Conservation (phyloP, 2,113 vertebrate genomes). For the Pantherophis guttatus region DNA sequence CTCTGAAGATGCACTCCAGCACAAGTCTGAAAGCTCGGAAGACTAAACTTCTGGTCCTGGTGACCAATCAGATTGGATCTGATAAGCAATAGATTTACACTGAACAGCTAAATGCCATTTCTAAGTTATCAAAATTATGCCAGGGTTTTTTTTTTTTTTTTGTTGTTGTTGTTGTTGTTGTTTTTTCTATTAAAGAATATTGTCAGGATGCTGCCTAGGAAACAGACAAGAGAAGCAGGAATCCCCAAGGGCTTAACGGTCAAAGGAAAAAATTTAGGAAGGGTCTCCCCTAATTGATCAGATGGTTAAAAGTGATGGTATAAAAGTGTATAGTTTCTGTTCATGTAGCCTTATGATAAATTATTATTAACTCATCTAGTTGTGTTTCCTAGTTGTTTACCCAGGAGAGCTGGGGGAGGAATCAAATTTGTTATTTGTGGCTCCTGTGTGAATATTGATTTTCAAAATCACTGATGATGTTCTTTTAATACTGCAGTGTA, state of each 20-base stretch:
- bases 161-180: background rate
- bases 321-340: background rate
- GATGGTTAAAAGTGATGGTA: background rate
- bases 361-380: background rate
- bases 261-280: background rate
- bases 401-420: background rate
- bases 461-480: constrained; percentile 27
- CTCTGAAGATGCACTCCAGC: background rate
- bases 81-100: background rate
- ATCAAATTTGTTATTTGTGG: background rate
- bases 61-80: background rate
- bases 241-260: background rate
- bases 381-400: background rate
- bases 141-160: too few species aligned
- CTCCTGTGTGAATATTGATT: constrained; percentile 9
- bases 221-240: background rate
- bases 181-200: constrained; percentile 18
- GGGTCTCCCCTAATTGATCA: background rate
- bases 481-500: constrained; percentile 72
- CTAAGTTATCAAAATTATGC: constrained; percentile 25
- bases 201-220: background rate
- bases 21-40: background rate
- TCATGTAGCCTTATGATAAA: background rate
- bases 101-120: constrained; percentile 15
- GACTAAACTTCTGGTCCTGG: background rate